Evolutionary conservation across 35 echinoderm and acorn worm genomes (phyloP), one percentile per base, ranked within the genome.

Genomic region (Diadema setosum): DNA sequence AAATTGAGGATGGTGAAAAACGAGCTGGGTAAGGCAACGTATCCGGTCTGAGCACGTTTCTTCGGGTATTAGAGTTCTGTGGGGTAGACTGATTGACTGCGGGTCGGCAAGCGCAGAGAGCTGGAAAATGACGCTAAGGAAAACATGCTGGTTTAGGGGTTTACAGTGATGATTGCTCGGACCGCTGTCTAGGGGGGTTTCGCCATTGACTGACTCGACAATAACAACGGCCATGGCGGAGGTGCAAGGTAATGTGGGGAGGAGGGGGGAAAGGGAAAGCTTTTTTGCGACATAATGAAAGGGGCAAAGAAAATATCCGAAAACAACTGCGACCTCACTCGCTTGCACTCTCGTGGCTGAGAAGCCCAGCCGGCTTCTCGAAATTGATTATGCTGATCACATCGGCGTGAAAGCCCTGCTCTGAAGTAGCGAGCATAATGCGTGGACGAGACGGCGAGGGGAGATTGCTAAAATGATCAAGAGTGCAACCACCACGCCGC

Each of bases 81-180:
- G 39, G 29, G 73, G 73, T 14, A 78, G 73, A 78, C 73, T 78
- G 73, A 78, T 78, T 78, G 73, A 78, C 73, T 78, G 40, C 9
- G 36, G 73, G 73, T 33, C 73, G 73, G 73, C 73, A 78, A 42
- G 30, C 21, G 39, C 73, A 25, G 40, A 78, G n/a, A 41, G 23
- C 30, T 67, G 73, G 73, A 78, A 78, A 78, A 78, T 78, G 40
- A 78, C 73, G 73, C 73, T 78, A 41, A 44, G 24, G 21, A 78
- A 78, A 78, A 78, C 73, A 78, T 78, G 73, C 73, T 43, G 73
- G 73, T 78, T 78, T 78, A 44, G 73, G 73, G 35, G 33, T 78
- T 35, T 21, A n/a, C 23, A 23, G 73, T 78, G 73, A 39, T 78
- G 73, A 78, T 78, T 78, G 73, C 73, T 15, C 73, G n/a, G 25